Base-by-base conservation (phyloP, 2,797 vertebrate genomes). In the Cossypha polioptera region DNA sequence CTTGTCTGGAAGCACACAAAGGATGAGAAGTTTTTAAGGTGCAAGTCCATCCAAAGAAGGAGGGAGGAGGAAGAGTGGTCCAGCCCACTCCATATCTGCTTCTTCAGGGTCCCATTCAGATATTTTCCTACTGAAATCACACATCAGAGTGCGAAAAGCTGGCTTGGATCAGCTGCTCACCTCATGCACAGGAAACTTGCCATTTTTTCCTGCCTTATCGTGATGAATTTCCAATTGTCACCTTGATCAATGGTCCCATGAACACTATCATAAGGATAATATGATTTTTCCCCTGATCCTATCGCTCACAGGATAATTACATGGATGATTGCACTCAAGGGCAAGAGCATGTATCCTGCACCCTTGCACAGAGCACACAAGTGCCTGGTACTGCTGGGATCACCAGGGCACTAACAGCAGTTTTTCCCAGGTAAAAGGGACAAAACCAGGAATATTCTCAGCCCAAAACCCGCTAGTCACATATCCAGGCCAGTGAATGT, bases 241-340 rank as follows among this genome's bases (percentile, higher is more conserved):
- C 57, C 45, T 76, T 96, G 80, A 92, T 86, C 80, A 89, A 78
- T 82, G 48, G 73, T 55, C 79, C 92, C 58, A 47, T 8, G 38
- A 50, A 77, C 75, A 38, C 89, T 69, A 53, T 90, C 94, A 69
- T 43, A 48, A 93, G 54, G 82, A 55, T 83, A 80, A 87, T 87
- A 59, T 16, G 59, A 10, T 48, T 88, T 95, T 86, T 43, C 9
- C 11, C 48, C 43, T 3, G 2, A 74, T 80, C 71, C 73, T 87
- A 63, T 86, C 14, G 14, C 77, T 94, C 92, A 92, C 89, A 85
- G 86, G 88, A 96, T 95, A 97, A 94, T 95, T 88, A 95, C 73
- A 90, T 7, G 31, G 86, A 43, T 86, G 94, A 63, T 67, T 93
- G 87, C 43, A 35, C 92, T 76, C 57, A 91, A 97, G 92, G 94